phyloP scores from a whole-genome alignment of 2,888 invertebrate genomes.

The Tenthredo scrophulariae region DNA sequence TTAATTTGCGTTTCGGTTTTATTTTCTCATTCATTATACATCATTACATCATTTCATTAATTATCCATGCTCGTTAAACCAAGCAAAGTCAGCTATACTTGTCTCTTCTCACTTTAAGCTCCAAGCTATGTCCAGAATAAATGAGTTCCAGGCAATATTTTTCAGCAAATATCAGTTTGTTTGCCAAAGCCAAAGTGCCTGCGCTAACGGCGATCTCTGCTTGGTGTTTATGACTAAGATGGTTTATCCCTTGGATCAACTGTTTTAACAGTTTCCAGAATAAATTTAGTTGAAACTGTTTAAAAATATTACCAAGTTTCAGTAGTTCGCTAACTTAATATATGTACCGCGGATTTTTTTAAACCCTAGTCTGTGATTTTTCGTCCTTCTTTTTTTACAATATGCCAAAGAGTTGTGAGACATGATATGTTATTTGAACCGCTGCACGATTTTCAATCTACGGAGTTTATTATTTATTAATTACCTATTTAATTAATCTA shows the following conservation, averaged over 20 bases:
- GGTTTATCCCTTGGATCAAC: not conserved
- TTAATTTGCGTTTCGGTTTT: not conserved
- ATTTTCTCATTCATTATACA: constrained; percentile 15
- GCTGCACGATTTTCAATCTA: constrained; percentile 6
- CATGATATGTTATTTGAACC: not conserved
- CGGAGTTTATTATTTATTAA: not conserved
- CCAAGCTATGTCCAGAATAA: not conserved
- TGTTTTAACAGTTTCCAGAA: not conserved
- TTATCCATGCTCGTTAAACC: constrained; percentile 5
- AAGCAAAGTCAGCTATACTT: constrained; percentile 56
- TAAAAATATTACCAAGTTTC: not conserved
- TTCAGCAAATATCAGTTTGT: not conserved
- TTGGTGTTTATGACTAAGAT: not conserved
- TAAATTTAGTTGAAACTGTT: not conserved
- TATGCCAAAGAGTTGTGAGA: not conserved
- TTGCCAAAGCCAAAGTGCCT: not conserved
- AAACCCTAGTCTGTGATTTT: not conserved
- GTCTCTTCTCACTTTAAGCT: constrained; percentile 60
- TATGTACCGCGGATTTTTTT: not conserved
- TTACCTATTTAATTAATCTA: not conserved
- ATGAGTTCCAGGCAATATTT: not conserved
- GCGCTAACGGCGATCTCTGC: not conserved
- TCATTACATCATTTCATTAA: constrained; percentile 27
- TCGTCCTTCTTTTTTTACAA: not conserved
- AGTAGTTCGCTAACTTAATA: not conserved